phyloP scores from a whole-genome alignment of 23 tunicate genomes.

The Halocynthia roretzi region DNA sequence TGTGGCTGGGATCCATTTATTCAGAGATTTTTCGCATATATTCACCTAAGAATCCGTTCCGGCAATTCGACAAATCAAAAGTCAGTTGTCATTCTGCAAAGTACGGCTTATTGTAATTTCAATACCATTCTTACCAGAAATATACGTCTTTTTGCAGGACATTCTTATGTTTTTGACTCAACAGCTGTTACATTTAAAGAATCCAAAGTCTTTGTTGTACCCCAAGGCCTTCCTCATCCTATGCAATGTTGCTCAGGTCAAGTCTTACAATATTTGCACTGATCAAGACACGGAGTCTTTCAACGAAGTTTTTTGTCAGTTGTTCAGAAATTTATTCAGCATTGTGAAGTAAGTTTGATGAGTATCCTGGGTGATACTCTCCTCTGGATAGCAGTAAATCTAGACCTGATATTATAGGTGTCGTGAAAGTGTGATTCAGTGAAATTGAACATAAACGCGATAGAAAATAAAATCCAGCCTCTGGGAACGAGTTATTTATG shows the following conservation, averaged over 20 bases:
- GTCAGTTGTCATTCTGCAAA: slow-evolving; percentile 9
- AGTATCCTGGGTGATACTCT: no score
- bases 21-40: slow-evolving; percentile 80
- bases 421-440: no score
- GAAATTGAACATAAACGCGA: no score
- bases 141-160: slow-evolving; percentile 32
- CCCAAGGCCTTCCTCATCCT: slow-evolving; percentile 81
- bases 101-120: not conserved
- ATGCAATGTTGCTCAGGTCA: slow-evolving; percentile 74
- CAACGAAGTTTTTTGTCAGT: slow-evolving; percentile 37
- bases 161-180: slow-evolving; percentile 64
- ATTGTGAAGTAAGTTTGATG: slow-evolving; percentile 57
- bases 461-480: no score
- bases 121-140: not conserved
- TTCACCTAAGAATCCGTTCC: slow-evolving; percentile 91
- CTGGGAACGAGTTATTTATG: no score
- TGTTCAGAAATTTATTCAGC: slow-evolving; percentile 71
- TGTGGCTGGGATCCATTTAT: slow-evolving; percentile 66
- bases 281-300: slow-evolving; percentile 49
- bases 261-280: slow-evolving; percentile 73
- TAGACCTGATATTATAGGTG: no score
- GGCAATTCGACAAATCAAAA: slow-evolving; percentile 45
- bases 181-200: slow-evolving; percentile 53
- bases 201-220: slow-evolving; percentile 53
- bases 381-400: no score